phyloP scores from a whole-genome alignment of 2,113 vertebrate genomes.

The Trematocara macrostoma region DNA sequence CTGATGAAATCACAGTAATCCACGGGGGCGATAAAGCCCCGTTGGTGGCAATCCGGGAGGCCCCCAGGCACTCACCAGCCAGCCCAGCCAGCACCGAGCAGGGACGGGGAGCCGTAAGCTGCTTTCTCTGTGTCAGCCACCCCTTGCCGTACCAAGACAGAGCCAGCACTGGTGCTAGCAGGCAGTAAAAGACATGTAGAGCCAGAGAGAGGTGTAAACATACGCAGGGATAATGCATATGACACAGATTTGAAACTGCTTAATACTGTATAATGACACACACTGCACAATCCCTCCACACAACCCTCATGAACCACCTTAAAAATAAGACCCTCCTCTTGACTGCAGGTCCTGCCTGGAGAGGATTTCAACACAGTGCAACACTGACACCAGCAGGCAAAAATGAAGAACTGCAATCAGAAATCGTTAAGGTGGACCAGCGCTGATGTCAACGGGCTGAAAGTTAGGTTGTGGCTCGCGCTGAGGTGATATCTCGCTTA shows the following conservation, averaged over 20 bases:
- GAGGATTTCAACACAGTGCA: background rate
- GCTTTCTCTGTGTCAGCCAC: slow-evolving; percentile 69
- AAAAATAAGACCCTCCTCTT: slow-evolving; percentile 53
- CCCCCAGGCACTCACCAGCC: slow-evolving; percentile 37
- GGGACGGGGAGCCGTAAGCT: slow-evolving; percentile 60
- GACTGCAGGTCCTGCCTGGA: background rate
- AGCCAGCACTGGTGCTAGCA: slow-evolving; percentile 1
- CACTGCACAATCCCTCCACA: background rate
- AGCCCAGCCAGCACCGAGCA: slow-evolving; percentile 35
- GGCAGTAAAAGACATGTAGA: background rate
- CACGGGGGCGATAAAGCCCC: slow-evolving; percentile 47
- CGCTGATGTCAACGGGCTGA: background rate
- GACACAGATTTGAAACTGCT: background rate
- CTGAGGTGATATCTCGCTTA: background rate
- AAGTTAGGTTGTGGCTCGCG: background rate
- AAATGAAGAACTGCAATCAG: slow-evolving; percentile 21
- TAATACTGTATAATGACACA: background rate
- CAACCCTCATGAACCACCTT: slow-evolving; percentile 60
- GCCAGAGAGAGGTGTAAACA: background rate
- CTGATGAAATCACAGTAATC: slow-evolving; percentile 62
- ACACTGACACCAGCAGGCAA: slow-evolving; percentile 60
- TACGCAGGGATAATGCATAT: background rate
- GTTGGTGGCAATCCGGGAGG: slow-evolving; percentile 62
- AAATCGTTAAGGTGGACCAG: slow-evolving; percentile 68
- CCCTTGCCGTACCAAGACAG: slow-evolving; percentile 55